These are phyloP conservation scores for Cotesia typhae DNA, from an alignment of 1,140 invertebrate species.

Conservation along the genomic window DNA sequence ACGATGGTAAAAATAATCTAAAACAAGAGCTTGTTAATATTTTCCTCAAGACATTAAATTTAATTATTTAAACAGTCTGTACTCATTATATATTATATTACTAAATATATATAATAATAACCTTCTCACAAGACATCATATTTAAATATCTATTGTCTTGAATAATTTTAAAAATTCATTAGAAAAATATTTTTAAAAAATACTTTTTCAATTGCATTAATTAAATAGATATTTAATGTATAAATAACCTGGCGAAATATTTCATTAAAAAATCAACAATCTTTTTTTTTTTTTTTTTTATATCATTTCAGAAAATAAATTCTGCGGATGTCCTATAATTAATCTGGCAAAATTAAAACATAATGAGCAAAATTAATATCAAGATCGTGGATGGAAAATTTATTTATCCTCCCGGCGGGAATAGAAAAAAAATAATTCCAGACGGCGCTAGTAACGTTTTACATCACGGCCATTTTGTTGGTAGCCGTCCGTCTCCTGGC, in stretches of 20 bases:
- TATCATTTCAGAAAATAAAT: too few species aligned
- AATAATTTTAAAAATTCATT: too few species aligned
- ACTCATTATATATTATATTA: too few species aligned
- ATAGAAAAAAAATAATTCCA: slow-evolving; percentile 62
- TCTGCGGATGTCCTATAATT: background rate
- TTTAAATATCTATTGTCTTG: too few species aligned
- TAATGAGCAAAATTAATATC: slow-evolving; percentile 26
- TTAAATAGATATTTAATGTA: background rate
- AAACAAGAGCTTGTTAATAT: too few species aligned
- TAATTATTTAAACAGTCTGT: too few species aligned
- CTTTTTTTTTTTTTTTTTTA: too few species aligned
- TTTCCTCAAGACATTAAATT: too few species aligned
- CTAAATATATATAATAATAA: too few species aligned
- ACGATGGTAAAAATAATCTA: too few species aligned
- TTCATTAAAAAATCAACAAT: too few species aligned
- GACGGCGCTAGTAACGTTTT: slow-evolving; percentile 52
- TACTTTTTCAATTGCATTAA: background rate
- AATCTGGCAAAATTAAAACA: background rate
- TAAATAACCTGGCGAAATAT: background rate
- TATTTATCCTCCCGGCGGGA: slow-evolving; percentile 49
- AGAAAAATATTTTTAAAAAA: background rate
- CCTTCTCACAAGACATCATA: too few species aligned
- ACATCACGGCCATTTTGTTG: slow-evolving; percentile 56
- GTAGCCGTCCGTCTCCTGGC: slow-evolving; percentile 17
- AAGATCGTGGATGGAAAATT: slow-evolving; percentile 39